Conservation (phyloP, 2,888 invertebrate genomes). For the Lasioglossum vierecki region DNA sequence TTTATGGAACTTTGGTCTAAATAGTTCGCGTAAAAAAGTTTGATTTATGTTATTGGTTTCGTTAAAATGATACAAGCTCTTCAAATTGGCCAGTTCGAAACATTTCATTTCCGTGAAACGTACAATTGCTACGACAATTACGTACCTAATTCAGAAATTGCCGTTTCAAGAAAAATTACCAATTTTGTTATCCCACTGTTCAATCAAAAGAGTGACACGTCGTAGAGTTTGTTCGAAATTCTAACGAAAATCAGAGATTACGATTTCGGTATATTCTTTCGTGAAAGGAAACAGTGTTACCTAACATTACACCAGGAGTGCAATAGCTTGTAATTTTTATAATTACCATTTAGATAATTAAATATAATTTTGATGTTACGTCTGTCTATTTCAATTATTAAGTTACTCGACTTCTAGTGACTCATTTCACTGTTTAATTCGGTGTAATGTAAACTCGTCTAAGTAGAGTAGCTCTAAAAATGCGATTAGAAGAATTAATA, state of each 20-base stretch:
- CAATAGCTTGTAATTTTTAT: too few species aligned
- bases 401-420: too few species aligned
- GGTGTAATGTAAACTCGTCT: neutral
- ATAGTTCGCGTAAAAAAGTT: neutral
- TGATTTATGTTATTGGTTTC: neutral
- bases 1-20: neutral
- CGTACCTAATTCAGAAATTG: neutral
- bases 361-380: too few species aligned
- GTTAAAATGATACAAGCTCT: neutral
- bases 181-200: neutral
- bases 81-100: neutral
- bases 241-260: too few species aligned
- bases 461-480: neutral
- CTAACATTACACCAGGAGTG: too few species aligned
- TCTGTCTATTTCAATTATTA: too few species aligned
- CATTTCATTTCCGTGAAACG: neutral
- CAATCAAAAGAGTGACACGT: neutral
- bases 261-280: neutral
- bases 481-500: neutral
- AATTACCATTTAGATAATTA: too few species aligned
- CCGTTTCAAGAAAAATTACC: neutral
- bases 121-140: neutral
- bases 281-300: too few species aligned
- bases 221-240: neutral
- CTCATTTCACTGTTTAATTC: neutral